phyloP scores from a whole-genome alignment of 2,888 invertebrate species.

The Calameuta filiformis region DNA sequence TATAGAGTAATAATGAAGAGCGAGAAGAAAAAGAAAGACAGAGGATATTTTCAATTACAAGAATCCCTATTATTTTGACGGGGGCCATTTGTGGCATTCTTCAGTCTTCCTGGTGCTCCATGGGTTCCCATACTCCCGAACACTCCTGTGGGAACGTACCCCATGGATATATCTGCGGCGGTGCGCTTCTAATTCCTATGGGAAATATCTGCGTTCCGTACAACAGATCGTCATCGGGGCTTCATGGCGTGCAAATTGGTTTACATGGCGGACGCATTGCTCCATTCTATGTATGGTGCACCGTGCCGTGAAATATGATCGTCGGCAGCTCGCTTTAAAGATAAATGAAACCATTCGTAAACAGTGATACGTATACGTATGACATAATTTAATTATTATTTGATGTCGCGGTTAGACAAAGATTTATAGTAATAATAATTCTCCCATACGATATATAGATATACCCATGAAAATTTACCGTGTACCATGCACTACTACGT shows the following conservation, averaged over 20 bases:
- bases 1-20: background rate
- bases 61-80: constrained; percentile 43
- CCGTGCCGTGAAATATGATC: constrained; percentile 2
- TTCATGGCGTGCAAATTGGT: constrained; percentile 64
- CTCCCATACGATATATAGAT: background rate
- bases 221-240: constrained; percentile 50
- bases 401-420: background rate
- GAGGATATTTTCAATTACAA: constrained; percentile 42
- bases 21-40: background rate
- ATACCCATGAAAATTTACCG: background rate
- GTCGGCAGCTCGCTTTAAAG: constrained; percentile 17
- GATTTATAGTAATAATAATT: background rate
- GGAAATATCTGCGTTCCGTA: constrained; percentile 58
- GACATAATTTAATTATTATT: constrained; percentile 26
- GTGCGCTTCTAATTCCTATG: constrained; percentile 56
- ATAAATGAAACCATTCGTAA: constrained; percentile 21
- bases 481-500: too few species aligned
- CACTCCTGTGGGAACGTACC: constrained; percentile 55
- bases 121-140: constrained; percentile 51
- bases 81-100: constrained; percentile 38
- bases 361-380: background rate
- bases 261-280: constrained; percentile 46
- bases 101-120: constrained; percentile 33
- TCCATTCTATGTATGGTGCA: background rate
- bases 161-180: constrained; percentile 19